Evolutionary conservation across 1,140 invertebrate species (phyloP), one percentile per base, ranked within the genome.

Genomic region (Contarinia nasturtii): DNA sequence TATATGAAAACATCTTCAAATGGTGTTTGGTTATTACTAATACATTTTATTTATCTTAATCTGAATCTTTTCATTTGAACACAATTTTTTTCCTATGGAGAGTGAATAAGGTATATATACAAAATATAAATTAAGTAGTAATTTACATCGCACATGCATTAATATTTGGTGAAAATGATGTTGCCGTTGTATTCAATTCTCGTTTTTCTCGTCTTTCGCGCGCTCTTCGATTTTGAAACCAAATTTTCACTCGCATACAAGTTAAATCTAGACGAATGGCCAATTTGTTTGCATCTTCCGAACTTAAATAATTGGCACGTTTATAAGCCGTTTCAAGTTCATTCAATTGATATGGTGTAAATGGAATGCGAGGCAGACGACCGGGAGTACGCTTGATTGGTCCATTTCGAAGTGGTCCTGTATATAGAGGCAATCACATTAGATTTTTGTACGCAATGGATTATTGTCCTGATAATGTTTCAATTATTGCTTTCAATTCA

Each of bases 221-320:
- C 0, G 82, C 82, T 46, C 82, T 64, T 46, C 82, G 68, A 63
- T 85, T 85, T 67, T 85, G 82, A 58, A 85, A 84, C 82, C 82
- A 85, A 53, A 84, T 84, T 69, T 84, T 83, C n/a, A 57, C 57
- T 18, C 68, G 56, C n/a, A 67, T 66, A 53, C 69, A 68, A 7
- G 68, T 68, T 34, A 71, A 49, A 18, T 70, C 57, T 33, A 71
- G 52, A 22, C 55, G 53, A 15, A 55, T 58, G 7, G 69, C 68
- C 8, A 71, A 48, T 42, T 55, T 55, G 37, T 63, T 68, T 3
- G 68, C 69, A 54, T 69, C 67, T 52, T 69, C 64, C 20, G 68
- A 68, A 46, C 68, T 71, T 14, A 71, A 55, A 52, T 71, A 71
- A 19, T 67, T 68, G 37, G 63, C 68, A 33, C 63, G 55, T 52